Percentiles rank a stretch among this genome's conserved stretches.
Conservation (phyloP, 2,113 vertebrate species). For the Meriones unguiculatus region DNA sequence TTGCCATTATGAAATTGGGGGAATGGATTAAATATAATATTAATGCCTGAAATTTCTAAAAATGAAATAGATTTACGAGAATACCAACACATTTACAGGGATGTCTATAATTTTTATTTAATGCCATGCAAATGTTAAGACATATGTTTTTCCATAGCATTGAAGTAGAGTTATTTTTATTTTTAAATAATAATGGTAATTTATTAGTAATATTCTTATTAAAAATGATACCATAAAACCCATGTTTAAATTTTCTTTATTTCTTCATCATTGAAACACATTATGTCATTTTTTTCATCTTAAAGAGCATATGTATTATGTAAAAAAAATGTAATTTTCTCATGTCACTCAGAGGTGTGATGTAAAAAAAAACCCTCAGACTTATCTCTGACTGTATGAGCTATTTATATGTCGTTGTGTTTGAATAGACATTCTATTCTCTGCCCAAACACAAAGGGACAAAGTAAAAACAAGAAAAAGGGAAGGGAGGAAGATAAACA, state of each 20-base stretch:
- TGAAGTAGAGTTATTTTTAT: constrained; percentile 36
- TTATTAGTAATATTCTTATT: constrained; percentile 5
- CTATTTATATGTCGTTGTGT: not conserved
- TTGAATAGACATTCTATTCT: constrained; percentile 3
- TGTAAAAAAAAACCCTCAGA: not conserved
- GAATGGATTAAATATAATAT: constrained; percentile 25
- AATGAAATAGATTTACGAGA: constrained; percentile 34
- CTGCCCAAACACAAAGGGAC: not conserved
- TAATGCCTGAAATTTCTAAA: constrained; percentile 48
- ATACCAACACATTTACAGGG: constrained; percentile 20
- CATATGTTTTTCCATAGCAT: constrained; percentile 36
- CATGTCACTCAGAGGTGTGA: not conserved
- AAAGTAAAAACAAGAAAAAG: not conserved
- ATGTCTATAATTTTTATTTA: constrained; percentile 41
- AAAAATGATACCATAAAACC: constrained; percentile 9
- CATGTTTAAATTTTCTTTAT: not conserved
- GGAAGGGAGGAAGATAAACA: constrained; percentile 26
- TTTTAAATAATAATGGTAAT: constrained; percentile 54
- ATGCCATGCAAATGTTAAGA: constrained; percentile 32
- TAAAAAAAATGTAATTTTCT: not conserved
- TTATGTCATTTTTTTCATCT: not conserved
- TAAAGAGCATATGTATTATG: not conserved
- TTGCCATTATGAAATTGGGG: constrained; percentile 23
- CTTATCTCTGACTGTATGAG: not conserved
- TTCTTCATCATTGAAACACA: not conserved